Evolutionary conservation across 2,113 vertebrate species (phyloP), one percentile per base, ranked within the genome.

Genomic region (Eurypyga helias): DNA sequence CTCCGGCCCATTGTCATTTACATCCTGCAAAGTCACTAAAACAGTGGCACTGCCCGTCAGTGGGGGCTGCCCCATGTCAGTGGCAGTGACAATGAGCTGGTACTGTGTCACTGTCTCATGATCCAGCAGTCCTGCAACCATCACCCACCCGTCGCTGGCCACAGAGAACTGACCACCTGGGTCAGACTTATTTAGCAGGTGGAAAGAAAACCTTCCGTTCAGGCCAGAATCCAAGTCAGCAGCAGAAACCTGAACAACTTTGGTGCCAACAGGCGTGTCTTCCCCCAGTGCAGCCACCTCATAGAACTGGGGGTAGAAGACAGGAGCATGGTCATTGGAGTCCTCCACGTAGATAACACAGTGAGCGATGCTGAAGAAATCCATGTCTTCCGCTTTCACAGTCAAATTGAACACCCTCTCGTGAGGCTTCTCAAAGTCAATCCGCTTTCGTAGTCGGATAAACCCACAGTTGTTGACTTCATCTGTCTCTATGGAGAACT

Each of bases 351-450:
- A 99, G 67, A 99, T 97, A 19, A 99, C 97, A 2, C 98, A 99
- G 93, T 98, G 95, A 62, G 98, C 66, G 2, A 98, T 83, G 91
- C 97, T 98, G 94, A 98, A 99, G 96, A 99, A 99, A 86, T 99
- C 98, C 8, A 97, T 96, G 60, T 99, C 99, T 77, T 99, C 99
- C 2, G 98, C 99, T 97, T 99, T 99, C 89, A 99, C 78, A 3
- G 99, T 99, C 92, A 99, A 95, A 83, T 99, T 99, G 96, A 99
- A 99, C 4, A 97, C 97, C 46, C 99, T 98, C 92, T 99, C 99
- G 2, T 98, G 98, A 34, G 98, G 98, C 60, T 99, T 99, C 96
- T 99, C 99, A 66, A 99, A 99, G 95, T 99, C 99, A 3, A 99
- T 91, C 86, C 25, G 97, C 90, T 99, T 99, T 93, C 97, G 98